Evolutionary conservation across 2,888 invertebrate species (phyloP).

Genomic region (Andrena minutula): DNA sequence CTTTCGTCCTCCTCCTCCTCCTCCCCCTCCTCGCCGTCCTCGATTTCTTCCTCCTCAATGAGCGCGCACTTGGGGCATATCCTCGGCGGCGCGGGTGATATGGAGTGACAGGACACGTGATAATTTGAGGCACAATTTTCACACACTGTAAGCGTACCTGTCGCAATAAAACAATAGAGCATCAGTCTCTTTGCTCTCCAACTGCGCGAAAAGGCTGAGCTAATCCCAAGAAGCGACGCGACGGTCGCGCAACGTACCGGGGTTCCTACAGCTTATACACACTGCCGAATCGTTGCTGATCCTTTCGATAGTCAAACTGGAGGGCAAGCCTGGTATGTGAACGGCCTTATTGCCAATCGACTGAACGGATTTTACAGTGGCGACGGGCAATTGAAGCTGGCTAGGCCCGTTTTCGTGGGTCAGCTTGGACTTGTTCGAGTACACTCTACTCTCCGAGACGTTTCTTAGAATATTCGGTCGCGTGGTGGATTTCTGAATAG

Average conservation of each 20-base stretch:
- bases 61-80: slow-evolving; percentile 85
- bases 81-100: slow-evolving; percentile 84
- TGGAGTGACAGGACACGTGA: slow-evolving; percentile 86
- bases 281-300: slow-evolving; percentile 84
- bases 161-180: slow-evolving; percentile 37
- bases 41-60: slow-evolving; percentile 64
- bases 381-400: slow-evolving; percentile 68
- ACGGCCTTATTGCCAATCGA: slow-evolving; percentile 77
- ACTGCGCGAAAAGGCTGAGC: too few relatives aligned
- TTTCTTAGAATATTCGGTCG: slow-evolving; percentile 78
- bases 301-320: slow-evolving; percentile 86
- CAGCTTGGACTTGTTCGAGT: slow-evolving; percentile 68
- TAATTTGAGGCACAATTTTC: slow-evolving; percentile 86
- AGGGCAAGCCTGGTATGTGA: slow-evolving; percentile 86
- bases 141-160: slow-evolving; percentile 85
- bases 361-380: slow-evolving; percentile 76
- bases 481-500: slow-evolving; percentile 76
- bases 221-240: neutral
- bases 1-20: slow-evolving; percentile 43
- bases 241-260: slow-evolving; percentile 81
- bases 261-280: slow-evolving; percentile 85
- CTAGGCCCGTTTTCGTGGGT: slow-evolving; percentile 66
- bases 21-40: slow-evolving; percentile 58
- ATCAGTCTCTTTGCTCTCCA: neutral
- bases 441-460: slow-evolving; percentile 75